Conservation (phyloP, 1,140 invertebrate species). For the Nasonia giraulti region DNA sequence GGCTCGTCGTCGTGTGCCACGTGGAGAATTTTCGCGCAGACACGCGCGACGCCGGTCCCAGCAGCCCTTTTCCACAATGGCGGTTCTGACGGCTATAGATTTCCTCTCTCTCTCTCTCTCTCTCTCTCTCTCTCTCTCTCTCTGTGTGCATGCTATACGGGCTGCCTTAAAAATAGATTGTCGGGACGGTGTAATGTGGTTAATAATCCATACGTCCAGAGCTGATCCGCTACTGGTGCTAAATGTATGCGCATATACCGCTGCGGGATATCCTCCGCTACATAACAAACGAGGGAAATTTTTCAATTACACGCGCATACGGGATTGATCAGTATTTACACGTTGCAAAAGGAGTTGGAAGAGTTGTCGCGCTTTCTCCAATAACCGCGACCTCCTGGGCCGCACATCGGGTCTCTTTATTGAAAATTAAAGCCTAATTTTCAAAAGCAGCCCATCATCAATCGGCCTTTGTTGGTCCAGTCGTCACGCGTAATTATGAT, state of each 20-base stretch:
- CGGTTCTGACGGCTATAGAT: neutral
- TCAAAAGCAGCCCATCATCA: too few relatives aligned
- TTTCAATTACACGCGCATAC: neutral
- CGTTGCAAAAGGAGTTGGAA: too few relatives aligned
- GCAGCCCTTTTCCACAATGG: neutral
- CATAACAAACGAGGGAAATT: neutral
- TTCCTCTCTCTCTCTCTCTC: neutral
- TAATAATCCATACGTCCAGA: too few relatives aligned
- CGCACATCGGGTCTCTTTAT: neutral
- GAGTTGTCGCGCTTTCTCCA: neutral
- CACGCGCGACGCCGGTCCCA: neutral
- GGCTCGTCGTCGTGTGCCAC: neutral
- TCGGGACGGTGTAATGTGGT: too few relatives aligned
- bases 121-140: too few relatives aligned
- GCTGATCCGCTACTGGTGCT: too few relatives aligned
- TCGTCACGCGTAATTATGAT: neutral
- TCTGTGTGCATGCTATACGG: too few relatives aligned
- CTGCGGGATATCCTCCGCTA: too few relatives aligned
- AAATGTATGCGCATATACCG: too few relatives aligned
- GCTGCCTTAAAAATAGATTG: too few relatives aligned
- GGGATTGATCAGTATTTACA: too few relatives aligned
- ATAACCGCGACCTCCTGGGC: neutral
- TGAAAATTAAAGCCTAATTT: constrained; percentile 3
- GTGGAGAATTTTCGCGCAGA: neutral
- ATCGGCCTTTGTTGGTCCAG: neutral